Conservation (phyloP, 2,113 vertebrate genomes). For the Pachypanchax playfairii region DNA sequence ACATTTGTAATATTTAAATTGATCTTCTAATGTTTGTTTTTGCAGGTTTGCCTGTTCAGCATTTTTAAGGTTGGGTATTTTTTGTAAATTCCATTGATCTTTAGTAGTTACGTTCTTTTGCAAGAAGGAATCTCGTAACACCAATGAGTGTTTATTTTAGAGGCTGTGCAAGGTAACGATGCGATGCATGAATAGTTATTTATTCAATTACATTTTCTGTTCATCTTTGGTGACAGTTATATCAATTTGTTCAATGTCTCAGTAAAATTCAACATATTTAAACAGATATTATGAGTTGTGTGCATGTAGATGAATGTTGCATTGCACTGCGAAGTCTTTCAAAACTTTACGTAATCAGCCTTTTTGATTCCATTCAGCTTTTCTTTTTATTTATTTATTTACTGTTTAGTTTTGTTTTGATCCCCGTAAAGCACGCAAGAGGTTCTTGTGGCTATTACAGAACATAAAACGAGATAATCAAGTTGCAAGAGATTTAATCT, state of each 20-base stretch:
- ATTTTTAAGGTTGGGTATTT: too few relatives aligned
- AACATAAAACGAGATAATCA: slow-evolving; percentile 38
- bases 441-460: slow-evolving; percentile 17
- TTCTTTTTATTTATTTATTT: too few relatives aligned
- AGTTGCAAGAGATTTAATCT: slow-evolving; percentile 28
- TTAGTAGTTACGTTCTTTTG: too few relatives aligned
- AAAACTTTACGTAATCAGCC: too few relatives aligned
- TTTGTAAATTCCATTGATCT: too few relatives aligned
- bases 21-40: too few relatives aligned
- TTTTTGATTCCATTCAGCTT: too few relatives aligned
- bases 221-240: slow-evolving; percentile 70
- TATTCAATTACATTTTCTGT: slow-evolving; percentile 64
- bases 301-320: not conserved
- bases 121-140: too few relatives aligned
- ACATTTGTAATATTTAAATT: too few relatives aligned
- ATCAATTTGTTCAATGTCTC: slow-evolving; percentile 71
- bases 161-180: slow-evolving; percentile 28
- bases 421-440: slow-evolving; percentile 31
- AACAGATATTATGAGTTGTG: slow-evolving; percentile 15
- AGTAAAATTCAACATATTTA: slow-evolving; percentile 31
- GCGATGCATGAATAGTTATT: slow-evolving; percentile 45
- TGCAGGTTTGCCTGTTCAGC: too few relatives aligned
- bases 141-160: slow-evolving; percentile 52
- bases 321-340: not conserved
- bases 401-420: too few relatives aligned